phyloP scores from a whole-genome alignment of 1,140 invertebrate genomes.

The Alviniconcha marisindica region DNA sequence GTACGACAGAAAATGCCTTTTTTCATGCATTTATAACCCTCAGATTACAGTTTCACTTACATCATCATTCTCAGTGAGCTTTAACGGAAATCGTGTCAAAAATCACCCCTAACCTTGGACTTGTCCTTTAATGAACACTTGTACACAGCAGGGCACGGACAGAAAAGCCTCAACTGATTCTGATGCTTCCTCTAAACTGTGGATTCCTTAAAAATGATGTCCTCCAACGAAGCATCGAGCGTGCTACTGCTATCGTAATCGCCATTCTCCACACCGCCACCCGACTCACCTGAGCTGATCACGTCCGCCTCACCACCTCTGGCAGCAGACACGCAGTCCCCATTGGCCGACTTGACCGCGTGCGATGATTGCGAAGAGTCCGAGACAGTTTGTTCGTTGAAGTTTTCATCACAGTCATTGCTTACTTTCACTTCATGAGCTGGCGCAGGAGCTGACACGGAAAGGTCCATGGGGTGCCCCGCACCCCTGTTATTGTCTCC shows the following conservation, averaged over 20 bases:
- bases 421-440: neutral
- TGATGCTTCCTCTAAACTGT: slow-evolving; percentile 2
- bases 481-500: neutral
- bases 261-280: neutral
- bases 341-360: neutral
- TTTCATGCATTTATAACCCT: neutral
- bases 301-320: neutral
- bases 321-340: neutral
- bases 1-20: neutral
- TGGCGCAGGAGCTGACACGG: neutral
- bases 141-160: neutral
- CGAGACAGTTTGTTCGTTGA: slow-evolving; percentile 23
- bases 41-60: neutral
- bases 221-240: neutral
- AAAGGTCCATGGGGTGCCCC: neutral
- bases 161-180: too few species aligned
- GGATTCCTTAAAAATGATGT: slow-evolving; percentile 21
- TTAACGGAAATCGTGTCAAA: too few species aligned
- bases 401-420: slow-evolving; percentile 29
- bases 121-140: neutral
- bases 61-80: too few species aligned
- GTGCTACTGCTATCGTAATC: neutral
- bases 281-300: neutral
- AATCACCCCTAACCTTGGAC: too few species aligned
- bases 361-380: neutral